Evolutionary conservation across 2,797 vertebrate species (phyloP).

Genomic region (Sphaeramia orbicularis): DNA sequence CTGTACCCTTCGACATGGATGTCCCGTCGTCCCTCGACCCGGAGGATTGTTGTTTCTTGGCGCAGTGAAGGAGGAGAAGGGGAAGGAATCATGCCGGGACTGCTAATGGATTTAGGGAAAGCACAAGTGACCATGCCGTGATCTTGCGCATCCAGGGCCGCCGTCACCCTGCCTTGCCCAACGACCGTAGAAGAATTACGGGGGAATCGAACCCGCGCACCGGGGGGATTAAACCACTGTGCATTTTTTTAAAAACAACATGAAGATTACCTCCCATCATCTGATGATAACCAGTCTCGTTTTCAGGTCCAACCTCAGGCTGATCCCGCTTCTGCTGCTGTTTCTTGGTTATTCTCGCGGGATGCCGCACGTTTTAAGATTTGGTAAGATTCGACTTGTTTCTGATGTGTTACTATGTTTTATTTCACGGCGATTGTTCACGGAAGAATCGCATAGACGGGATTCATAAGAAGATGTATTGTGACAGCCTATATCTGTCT

Average conservation of each 20-base stretch:
- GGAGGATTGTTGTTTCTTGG: slow-evolving; percentile 92
- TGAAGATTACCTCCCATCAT: slow-evolving; percentile 93
- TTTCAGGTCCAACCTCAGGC: slow-evolving; percentile 92
- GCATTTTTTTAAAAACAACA: slow-evolving; percentile 89
- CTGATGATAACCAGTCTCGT: slow-evolving; percentile 92
- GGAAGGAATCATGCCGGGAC: slow-evolving; percentile 91
- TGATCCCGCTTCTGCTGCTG: slow-evolving; percentile 92
- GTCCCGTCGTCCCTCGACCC: slow-evolving; percentile 93
- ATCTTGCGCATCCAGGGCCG: slow-evolving; percentile 88
- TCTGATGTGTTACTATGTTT: not conserved
- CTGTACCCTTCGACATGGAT: slow-evolving; percentile 92
- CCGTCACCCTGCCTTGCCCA: slow-evolving; percentile 87
- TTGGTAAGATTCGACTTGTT: slow-evolving; percentile 88
- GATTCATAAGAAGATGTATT: not conserved
- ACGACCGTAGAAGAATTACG: slow-evolving; percentile 85
- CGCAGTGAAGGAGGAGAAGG: slow-evolving; percentile 88
- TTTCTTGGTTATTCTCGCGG: slow-evolving; percentile 95
- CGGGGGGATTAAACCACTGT: slow-evolving; percentile 82
- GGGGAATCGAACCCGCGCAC: slow-evolving; percentile 85
- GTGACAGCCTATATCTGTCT: not conserved
- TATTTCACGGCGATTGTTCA: slow-evolving; percentile 1
- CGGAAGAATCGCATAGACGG: slow-evolving; percentile 8
- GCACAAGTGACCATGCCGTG: slow-evolving; percentile 97
- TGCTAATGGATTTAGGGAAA: slow-evolving; percentile 93
- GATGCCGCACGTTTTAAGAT: slow-evolving; percentile 98